Evolutionary conservation across 2,113 vertebrate species (phyloP), one percentile per base, ranked within the genome.

Genomic region (Oncorhynchus tshawytscha): DNA sequence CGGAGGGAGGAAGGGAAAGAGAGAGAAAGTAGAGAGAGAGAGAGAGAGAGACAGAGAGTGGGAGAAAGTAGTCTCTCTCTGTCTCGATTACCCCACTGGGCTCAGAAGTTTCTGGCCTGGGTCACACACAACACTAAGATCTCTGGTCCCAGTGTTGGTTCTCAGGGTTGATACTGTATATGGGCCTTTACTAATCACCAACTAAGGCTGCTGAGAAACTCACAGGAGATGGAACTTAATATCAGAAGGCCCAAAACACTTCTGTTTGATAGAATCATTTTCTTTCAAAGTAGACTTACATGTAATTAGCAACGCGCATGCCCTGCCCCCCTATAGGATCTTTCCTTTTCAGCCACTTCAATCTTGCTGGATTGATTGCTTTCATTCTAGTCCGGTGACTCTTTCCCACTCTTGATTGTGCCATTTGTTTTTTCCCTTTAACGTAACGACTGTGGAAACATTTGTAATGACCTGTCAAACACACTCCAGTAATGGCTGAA

Each of bases 101-200:
- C 64, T 20, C 3, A 18, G 51, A 48, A 65, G 71, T 18, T 25
- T 69, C 66, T 34, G 48, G 27, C 13, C 34, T 27, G 68, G 70
- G 78, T 76, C 78, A 80, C 78, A 51, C 69, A 64, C 71, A 76
- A 75, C 74, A 54, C 2, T 54, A 75, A 45, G 8, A 77, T 81
- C 77, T 71, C 20, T 73, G 73, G 67, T 81, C 72, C 65, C 27
- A 62, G 20, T 24, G 66, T 59, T 54, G 59, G 49, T 71, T 67
- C 29, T 70, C 62, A 48, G 73, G 72, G 77, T 39, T 64, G 39
- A 77, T 65, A 27, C 25, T 18, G 59, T n/a, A 20, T 45, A 45
- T 45, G 2, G 39, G 39, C 39, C 39, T 45, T 62, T 72, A 54
- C 74, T 83, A 78, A 81, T 89, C 81, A 68, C 24, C 77, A 72